Conservation (phyloP, 2,888 invertebrate species). For the Lasioglossum oenotherae region DNA sequence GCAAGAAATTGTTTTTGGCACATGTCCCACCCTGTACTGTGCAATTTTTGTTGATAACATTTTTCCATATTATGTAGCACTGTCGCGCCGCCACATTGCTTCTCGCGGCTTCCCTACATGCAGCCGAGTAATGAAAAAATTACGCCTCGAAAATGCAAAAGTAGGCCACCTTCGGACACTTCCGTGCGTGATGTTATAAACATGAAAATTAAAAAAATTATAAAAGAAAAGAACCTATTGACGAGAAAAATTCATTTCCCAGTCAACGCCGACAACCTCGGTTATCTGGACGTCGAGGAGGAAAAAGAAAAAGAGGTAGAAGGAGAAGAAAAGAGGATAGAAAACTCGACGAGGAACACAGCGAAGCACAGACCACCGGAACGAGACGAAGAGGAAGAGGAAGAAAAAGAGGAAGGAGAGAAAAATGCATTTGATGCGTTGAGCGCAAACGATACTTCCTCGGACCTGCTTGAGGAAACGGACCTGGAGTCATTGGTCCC, state of each 20-base stretch:
- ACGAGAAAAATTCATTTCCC: conserved; percentile 1
- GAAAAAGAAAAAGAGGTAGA: conserved; percentile 64
- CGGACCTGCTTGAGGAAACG: conserved; percentile 42
- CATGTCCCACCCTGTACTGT: too few species aligned
- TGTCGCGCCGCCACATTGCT: too few species aligned
- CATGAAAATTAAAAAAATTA: too few species aligned
- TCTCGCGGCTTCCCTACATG: too few species aligned
- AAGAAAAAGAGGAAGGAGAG: background rate
- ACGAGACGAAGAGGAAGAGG: background rate
- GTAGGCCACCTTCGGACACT: too few species aligned
- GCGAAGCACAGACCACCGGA: conserved; percentile 8
- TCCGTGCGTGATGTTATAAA: too few species aligned
- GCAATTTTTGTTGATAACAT: too few species aligned
- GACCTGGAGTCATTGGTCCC: conserved; percentile 30
- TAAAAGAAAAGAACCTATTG: background rate
- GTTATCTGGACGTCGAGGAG: conserved; percentile 77
- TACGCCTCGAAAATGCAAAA: too few species aligned
- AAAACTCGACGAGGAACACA: conserved; percentile 66
- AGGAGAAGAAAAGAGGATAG: conserved; percentile 73
- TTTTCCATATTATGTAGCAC: too few species aligned
- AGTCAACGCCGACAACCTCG: conserved; percentile 53
- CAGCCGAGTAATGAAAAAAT: too few species aligned
- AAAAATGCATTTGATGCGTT: background rate
- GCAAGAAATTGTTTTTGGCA: too few species aligned
- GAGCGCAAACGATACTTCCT: conserved; percentile 13